Evolutionary conservation across 2,797 vertebrate species (phyloP).

Genomic region (Avahi laniger): DNA sequence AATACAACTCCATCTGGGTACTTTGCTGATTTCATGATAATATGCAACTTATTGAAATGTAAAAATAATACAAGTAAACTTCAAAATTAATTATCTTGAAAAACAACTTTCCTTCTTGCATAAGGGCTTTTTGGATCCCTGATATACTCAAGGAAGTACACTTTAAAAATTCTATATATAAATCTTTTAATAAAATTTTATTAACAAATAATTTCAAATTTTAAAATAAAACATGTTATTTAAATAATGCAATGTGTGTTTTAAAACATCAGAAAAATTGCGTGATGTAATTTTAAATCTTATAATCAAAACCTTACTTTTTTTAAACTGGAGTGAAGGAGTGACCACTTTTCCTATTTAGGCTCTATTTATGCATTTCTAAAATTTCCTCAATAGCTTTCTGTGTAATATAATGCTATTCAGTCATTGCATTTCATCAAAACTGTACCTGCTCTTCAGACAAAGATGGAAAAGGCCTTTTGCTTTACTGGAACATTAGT

Average conservation of each 20-base stretch:
- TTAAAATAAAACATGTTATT: background rate
- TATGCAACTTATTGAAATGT: background rate
- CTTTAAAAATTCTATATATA: background rate
- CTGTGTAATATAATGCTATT: background rate
- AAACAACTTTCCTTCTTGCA: background rate
- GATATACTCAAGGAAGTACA: background rate
- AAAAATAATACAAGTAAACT: constrained; percentile 35
- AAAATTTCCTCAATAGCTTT: background rate
- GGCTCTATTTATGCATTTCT: background rate
- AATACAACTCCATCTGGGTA: background rate
- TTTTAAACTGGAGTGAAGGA: background rate
- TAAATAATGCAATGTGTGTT: background rate
- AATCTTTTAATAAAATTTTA: background rate
- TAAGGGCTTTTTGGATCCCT: background rate
- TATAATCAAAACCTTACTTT: background rate
- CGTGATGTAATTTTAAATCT: background rate
- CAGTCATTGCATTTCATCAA: background rate
- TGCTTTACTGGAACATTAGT: background rate
- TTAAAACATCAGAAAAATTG: background rate
- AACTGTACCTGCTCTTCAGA: background rate
- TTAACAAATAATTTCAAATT: background rate
- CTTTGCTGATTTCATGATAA: constrained; percentile 7
- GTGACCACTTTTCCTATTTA: background rate
- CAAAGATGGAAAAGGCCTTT: background rate
- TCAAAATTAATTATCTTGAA: constrained; percentile 46